Evolutionary conservation across 2,888 invertebrate species (phyloP).

Genomic region (Archips crataeganus): DNA sequence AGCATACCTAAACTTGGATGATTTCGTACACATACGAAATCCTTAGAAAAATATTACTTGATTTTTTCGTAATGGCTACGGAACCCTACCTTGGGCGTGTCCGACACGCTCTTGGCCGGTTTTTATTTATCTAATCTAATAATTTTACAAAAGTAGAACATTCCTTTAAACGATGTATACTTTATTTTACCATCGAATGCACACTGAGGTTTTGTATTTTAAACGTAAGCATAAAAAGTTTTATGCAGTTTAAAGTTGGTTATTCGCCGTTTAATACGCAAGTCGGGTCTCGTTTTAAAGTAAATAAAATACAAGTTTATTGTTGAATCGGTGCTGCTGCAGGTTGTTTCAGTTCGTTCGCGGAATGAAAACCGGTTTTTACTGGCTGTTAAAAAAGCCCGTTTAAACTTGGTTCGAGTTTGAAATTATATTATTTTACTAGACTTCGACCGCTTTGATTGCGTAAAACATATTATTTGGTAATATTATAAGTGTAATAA

Average conservation of each 20-base stretch:
- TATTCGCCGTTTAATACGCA: constrained; percentile 21
- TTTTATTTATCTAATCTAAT: too few relatives aligned
- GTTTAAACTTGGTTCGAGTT: neutral
- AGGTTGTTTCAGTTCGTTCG: neutral
- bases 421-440: neutral
- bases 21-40: too few relatives aligned
- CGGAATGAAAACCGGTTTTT: neutral
- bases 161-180: too few relatives aligned
- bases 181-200: neutral
- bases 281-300: constrained; percentile 7
- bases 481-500: too few relatives aligned
- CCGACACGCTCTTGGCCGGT: too few relatives aligned
- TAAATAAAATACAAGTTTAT: constrained; percentile 24
- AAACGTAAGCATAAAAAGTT: constrained; percentile 24
- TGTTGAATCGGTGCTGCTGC: constrained; percentile 1
- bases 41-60: too few relatives aligned
- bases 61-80: too few relatives aligned
- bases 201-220: constrained; percentile 16
- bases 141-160: too few relatives aligned
- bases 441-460: neutral
- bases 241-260: constrained; percentile 28
- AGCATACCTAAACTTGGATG: too few relatives aligned
- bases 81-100: too few relatives aligned
- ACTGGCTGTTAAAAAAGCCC: neutral
- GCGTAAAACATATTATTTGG: too few relatives aligned